phyloP scores from a whole-genome alignment of 2,888 invertebrate genomes.

The Thymelicus lineola region DNA sequence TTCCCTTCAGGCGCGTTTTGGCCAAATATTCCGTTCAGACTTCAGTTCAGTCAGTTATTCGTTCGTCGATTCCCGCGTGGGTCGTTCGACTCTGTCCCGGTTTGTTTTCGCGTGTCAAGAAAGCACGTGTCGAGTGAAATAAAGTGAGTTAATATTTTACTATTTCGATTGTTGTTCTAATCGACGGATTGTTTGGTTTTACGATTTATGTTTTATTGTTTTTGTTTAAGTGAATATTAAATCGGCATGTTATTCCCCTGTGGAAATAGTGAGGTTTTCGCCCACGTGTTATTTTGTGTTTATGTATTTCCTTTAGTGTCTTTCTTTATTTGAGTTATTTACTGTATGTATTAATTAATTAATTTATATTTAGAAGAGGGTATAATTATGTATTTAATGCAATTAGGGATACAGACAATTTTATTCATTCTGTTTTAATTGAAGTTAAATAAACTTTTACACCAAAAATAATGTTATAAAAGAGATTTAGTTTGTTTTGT shows the following conservation, averaged over 20 bases:
- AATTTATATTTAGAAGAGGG: too few relatives aligned
- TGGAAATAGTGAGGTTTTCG: conserved; percentile 19
- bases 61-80: conserved; percentile 56
- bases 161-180: conserved; percentile 36
- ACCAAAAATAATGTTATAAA: too few relatives aligned
- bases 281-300: conserved; percentile 17
- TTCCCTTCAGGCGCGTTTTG: conserved; percentile 47
- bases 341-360: not conserved
- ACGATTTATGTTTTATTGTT: conserved; percentile 10
- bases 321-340: not conserved
- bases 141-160: conserved; percentile 53
- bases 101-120: conserved; percentile 40
- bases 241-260: conserved; percentile 20
- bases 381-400: too few relatives aligned
- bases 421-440: too few relatives aligned
- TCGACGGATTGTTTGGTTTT: conserved; percentile 29
- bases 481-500: too few relatives aligned
- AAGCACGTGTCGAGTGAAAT: conserved; percentile 50
- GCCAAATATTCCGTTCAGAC: conserved; percentile 49
- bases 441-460: too few relatives aligned
- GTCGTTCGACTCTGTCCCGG: conserved; percentile 38
- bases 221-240: conserved; percentile 28
- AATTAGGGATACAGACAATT: too few relatives aligned
- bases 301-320: not conserved
- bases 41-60: conserved; percentile 52